Conservation (phyloP, 2,797 vertebrate genomes). For the Buceros bicornis region DNA sequence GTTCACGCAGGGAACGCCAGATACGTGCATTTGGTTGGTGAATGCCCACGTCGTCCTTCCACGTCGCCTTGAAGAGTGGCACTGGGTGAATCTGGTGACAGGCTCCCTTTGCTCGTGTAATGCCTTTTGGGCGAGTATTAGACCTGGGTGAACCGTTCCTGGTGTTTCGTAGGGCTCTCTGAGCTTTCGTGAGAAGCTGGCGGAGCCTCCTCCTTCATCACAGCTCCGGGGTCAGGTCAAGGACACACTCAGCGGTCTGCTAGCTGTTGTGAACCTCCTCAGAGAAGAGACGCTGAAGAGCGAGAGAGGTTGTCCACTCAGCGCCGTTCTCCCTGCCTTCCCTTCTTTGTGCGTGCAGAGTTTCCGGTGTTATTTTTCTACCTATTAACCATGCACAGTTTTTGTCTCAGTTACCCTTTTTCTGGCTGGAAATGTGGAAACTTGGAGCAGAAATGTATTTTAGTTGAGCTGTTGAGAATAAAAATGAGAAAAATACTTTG, state of each 20-base stretch:
- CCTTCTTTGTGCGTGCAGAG: neutral
- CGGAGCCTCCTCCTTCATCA: neutral
- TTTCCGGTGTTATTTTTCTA: constrained; percentile 9
- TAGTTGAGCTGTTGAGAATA: neutral
- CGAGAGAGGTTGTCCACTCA: neutral
- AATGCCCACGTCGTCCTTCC: neutral
- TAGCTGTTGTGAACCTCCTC: neutral
- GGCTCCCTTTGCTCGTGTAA: neutral
- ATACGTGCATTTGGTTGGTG: neutral
- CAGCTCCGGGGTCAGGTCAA: neutral
- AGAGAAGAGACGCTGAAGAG: neutral
- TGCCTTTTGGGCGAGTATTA: accelerated
- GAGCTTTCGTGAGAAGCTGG: neutral
- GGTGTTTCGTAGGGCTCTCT: neutral
- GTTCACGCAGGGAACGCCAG: neutral
- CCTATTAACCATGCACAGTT: neutral
- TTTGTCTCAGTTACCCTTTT: neutral
- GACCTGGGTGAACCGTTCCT: neutral
- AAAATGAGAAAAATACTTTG: neutral
- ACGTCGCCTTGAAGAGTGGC: neutral
- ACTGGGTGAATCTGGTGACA: neutral
- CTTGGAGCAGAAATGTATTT: constrained; percentile 19
- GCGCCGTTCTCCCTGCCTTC: neutral
- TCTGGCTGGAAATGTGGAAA: constrained; percentile 19
- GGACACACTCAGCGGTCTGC: neutral